Evolutionary conservation across 2,113 vertebrate species (phyloP).

Genomic region (Acinonyx jubatus): DNA sequence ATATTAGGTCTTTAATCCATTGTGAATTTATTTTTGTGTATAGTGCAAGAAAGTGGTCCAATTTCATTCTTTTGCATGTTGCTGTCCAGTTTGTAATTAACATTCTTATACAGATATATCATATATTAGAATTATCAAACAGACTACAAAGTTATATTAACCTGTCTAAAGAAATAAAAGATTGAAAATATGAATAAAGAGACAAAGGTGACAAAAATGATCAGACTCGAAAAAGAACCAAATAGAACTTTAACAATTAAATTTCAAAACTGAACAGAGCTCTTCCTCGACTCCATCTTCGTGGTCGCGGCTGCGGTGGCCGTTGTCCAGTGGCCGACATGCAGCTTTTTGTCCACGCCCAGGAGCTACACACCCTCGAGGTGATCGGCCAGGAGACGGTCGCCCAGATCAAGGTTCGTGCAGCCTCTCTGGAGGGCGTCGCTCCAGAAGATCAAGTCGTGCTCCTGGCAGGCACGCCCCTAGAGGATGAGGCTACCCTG

Average conservation of each 20-base stretch:
- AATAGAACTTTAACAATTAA: background rate
- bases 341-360: no score
- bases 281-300: no score
- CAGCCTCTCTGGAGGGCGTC: no score
- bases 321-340: no score
- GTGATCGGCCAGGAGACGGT: no score
- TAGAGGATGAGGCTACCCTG: no score
- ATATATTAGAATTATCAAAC: background rate
- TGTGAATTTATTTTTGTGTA: background rate
- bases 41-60: background rate
- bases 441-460: no score
- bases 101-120: background rate
- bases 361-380: no score
- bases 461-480: no score
- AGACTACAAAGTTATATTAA: background rate
- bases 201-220: background rate
- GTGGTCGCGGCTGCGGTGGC: no score
- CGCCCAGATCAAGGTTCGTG: no score
- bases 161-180: background rate
- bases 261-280: background rate
- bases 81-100: background rate
- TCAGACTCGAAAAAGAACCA: background rate
- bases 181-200: background rate
- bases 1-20: background rate
- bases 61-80: background rate